Conservation (phyloP, 2,113 vertebrate genomes). For the Lampris incognitus region DNA sequence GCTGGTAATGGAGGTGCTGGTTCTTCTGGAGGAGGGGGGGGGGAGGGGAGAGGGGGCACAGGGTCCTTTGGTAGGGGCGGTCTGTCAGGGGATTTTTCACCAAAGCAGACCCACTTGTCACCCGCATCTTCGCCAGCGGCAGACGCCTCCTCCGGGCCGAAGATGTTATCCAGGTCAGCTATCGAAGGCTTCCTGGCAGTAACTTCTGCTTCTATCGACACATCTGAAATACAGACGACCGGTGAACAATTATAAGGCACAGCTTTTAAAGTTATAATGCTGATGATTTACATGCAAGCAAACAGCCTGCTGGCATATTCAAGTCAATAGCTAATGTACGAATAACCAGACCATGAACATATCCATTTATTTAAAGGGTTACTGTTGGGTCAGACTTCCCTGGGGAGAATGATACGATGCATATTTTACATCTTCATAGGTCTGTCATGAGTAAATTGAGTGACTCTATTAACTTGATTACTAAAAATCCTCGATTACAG, state of each 20-base stretch:
- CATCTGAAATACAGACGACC: slow-evolving; percentile 51
- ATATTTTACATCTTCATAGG: no score
- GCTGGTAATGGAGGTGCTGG: slow-evolving; percentile 68
- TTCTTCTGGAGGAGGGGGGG: slow-evolving; percentile 77
- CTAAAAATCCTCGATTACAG: no score
- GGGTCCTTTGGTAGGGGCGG: slow-evolving; percentile 53
- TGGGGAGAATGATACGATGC: no score
- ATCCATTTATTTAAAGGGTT: no score
- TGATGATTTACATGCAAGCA: no score
- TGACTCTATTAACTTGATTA: no score
- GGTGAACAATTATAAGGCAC: slow-evolving; percentile 11
- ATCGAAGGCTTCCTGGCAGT: slow-evolving; percentile 85
- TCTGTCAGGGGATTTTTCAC: slow-evolving; percentile 84
- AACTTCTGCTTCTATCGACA: slow-evolving; percentile 57
- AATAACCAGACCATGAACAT: no score
- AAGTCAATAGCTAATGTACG: no score
- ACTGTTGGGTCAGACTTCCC: no score
- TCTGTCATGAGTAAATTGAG: no score
- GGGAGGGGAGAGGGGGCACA: slow-evolving; percentile 52
- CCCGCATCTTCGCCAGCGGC: slow-evolving; percentile 73
- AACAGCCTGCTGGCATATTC: no score
- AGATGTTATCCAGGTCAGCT: slow-evolving; percentile 96
- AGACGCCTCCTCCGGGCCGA: slow-evolving; percentile 88
- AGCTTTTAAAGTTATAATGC: neutral
- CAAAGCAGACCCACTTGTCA: slow-evolving; percentile 94